Conservation (phyloP, 2,797 vertebrate genomes). For the Lophotriccus pileatus region DNA sequence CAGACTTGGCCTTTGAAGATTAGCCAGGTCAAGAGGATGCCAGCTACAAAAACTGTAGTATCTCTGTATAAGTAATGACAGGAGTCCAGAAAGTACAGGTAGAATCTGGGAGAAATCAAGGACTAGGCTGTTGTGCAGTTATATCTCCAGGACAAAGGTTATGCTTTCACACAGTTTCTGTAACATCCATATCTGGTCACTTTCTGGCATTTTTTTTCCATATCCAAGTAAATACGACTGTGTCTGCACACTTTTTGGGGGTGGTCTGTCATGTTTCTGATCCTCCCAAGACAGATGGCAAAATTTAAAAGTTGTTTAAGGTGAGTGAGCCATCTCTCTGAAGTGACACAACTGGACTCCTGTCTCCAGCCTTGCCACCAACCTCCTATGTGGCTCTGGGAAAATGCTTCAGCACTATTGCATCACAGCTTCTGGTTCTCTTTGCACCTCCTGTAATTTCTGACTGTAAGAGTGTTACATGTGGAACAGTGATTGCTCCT, state of each 20-base stretch:
- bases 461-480: background rate
- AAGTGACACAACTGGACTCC: background rate
- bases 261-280: background rate
- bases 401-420: background rate
- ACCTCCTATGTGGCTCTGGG: background rate
- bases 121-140: background rate
- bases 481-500: background rate
- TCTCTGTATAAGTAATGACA: background rate
- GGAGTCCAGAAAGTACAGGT: background rate
- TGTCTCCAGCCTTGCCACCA: background rate
- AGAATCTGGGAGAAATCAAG: background rate
- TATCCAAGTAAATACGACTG: background rate
- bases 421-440: background rate
- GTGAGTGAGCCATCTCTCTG: background rate
- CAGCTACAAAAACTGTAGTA: background rate
- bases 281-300: background rate
- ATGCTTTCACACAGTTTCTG: background rate
- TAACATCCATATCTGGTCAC: background rate
- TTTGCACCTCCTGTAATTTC: background rate
- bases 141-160: background rate
- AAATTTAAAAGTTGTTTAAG: background rate
- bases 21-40: background rate
- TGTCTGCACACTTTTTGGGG: background rate
- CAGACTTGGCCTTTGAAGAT: background rate
- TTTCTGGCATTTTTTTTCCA: background rate